A percentile compares a stretch with the other conserved stretches of the same genome.
These are phyloP conservation scores for Paraplagusia blochii DNA, from an alignment of 2,113 vertebrate genomes.

Conservation along the genomic window DNA sequence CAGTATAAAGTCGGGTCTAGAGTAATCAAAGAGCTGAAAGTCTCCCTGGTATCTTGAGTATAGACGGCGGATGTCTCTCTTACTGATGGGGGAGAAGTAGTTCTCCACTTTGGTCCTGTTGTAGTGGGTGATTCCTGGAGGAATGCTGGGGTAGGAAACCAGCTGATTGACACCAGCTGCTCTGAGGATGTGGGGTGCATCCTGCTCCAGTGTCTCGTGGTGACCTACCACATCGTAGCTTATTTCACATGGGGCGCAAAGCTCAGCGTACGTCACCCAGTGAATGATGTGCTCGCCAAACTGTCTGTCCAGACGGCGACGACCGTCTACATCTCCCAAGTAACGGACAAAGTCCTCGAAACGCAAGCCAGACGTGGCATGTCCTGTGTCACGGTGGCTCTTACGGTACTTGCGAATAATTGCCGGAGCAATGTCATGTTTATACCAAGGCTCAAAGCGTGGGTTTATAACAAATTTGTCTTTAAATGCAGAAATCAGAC, in stretches of 20 bases:
- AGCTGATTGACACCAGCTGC: conserved; percentile 84
- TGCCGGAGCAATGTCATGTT: conserved; percentile 91
- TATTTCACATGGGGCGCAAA: conserved; percentile 96
- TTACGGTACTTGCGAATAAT: conserved; percentile 93
- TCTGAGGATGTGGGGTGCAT: conserved; percentile 87
- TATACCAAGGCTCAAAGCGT: conserved; percentile 96
- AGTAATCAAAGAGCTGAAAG: conserved; percentile 93
- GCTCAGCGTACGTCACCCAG: conserved; percentile 90
- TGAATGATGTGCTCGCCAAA: conserved; percentile 96
- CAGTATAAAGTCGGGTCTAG: conserved; percentile 87
- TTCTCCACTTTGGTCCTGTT: conserved; percentile 91
- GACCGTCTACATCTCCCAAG: conserved; percentile 84
- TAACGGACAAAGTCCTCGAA: conserved; percentile 98
- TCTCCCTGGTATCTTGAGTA: conserved; percentile 88
- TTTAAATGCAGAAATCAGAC: conserved; percentile 95
- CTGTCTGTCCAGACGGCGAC: conserved; percentile 84
- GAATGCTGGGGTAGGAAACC: conserved; percentile 91
- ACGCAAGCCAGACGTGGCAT: conserved; percentile 80
- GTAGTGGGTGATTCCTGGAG: conserved; percentile 90
- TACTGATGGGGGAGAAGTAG: conserved; percentile 90
- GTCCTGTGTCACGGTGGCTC: conserved; percentile 72
- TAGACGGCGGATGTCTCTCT: conserved; percentile 86
- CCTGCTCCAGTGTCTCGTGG: conserved; percentile 91
- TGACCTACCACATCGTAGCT: conserved; percentile 87
- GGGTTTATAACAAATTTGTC: conserved; percentile 98